phyloP scores from a whole-genome alignment of 1,140 invertebrate genomes.

The Sinella curviseta region DNA sequence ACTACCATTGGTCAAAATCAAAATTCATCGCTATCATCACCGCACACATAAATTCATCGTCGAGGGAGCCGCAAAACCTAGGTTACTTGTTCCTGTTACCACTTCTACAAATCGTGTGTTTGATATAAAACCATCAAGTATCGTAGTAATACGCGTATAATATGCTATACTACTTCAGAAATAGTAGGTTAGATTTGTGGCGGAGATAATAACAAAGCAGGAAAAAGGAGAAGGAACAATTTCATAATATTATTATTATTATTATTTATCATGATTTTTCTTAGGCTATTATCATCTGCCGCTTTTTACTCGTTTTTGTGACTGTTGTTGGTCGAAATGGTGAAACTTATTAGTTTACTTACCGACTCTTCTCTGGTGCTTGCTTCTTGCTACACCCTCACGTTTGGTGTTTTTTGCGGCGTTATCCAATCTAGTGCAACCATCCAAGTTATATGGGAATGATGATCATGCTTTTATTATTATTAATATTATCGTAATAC shows the following conservation, averaged over 20 bases:
- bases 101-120: no score
- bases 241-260: slow-evolving; percentile 23
- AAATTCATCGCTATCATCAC: neutral
- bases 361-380: neutral
- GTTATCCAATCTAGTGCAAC: neutral
- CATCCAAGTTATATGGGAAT: neutral
- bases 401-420: neutral
- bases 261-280: slow-evolving; percentile 15
- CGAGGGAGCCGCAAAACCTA: neutral
- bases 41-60: neutral
- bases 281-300: slow-evolving; percentile 12
- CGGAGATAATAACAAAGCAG: slow-evolving; percentile 18
- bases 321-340: neutral
- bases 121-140: no score
- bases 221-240: slow-evolving; percentile 2
- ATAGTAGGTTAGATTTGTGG: slow-evolving; percentile 21
- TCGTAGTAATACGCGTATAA: no score
- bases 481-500: no score
- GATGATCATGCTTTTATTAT: neutral
- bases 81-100: no score
- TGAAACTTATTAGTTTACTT: neutral
- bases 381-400: neutral
- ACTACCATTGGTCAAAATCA: slow-evolving; percentile 13
- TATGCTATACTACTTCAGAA: no score
- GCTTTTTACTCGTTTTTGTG: neutral